Base-by-base conservation (phyloP, 2,797 vertebrate genomes). In the Ambastaia sidthimunki region DNA sequence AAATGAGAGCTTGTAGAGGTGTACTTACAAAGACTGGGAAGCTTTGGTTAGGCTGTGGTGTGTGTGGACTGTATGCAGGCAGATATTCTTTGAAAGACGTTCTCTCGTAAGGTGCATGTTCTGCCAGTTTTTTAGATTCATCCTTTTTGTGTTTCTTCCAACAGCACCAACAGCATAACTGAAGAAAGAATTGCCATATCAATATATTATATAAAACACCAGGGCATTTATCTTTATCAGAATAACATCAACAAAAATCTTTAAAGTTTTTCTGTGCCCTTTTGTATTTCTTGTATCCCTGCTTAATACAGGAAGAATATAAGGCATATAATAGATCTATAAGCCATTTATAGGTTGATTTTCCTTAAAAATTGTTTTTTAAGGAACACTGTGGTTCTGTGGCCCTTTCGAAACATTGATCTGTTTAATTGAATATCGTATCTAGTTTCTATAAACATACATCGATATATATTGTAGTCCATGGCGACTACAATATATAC, bases 131-230 rank as follows among this genome's bases (percentile, higher is more conserved):
- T 44, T 74, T 77, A 7, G 7, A 69, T 5, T 71, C 74, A 55
- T 65, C 31, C 23, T 70, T 66, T 57, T 82, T 82, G 6, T 82
- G 48, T 52, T 74, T 76, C 47, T 76, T 82, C n/a, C 44, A 55
- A 70, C 86, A 85, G 80, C 85, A 90, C 85, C 83, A 89, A 31
- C 41, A 78, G 47, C 87, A 59, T 31, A 89, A 25, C 90, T 91
- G 85, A 2, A 60, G 28, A 70, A 37, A 57, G 34, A 78, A 59
- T 16, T n/a, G 13, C 67, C 18, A 25, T n/a, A 13, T 62, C 7
- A 52, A 65, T 65, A 55, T 37, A 41, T 5, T 12, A 48, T 3
- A 7, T 18, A 21, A 66, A 1, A 65, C 4, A 31, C 31, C 23
- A 7, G 11, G 21, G 55, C 31, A 31, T n/a, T n/a, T n/a, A n/a